phyloP scores from a whole-genome alignment of 2,797 vertebrate species.

The Danio jaintianensis region DNA sequence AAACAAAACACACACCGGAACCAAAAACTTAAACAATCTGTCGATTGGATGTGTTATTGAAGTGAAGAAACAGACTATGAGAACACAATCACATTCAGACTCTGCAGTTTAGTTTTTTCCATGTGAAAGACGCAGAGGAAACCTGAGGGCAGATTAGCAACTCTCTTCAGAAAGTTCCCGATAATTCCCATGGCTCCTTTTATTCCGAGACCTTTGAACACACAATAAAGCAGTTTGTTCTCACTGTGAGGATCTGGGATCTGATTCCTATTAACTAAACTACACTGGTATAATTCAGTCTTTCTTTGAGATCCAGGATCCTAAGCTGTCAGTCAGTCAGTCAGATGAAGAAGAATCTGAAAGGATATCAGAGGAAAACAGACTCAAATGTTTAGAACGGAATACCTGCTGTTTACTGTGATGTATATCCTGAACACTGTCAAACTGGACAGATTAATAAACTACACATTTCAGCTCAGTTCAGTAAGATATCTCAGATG shows the following conservation, averaged over 20 bases:
- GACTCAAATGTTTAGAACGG: slow-evolving; percentile 15
- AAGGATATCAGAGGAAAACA: not conserved
- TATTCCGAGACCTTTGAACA: slow-evolving; percentile 38
- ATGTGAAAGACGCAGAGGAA: slow-evolving; percentile 8
- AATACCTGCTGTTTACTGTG: slow-evolving; percentile 3
- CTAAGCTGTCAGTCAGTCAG: not conserved
- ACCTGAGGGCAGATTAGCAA: slow-evolving; percentile 41
- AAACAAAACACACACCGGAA: slow-evolving; percentile 23
- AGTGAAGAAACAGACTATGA: not conserved
- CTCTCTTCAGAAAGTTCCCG: slow-evolving; percentile 25
- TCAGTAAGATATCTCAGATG: no score
- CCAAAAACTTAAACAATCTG: slow-evolving; percentile 16
- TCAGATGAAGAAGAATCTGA: no score
- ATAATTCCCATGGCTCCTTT: slow-evolving; percentile 34
- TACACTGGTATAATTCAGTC: slow-evolving; percentile 13
- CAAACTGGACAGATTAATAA: no score
- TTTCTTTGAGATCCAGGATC: slow-evolving; percentile 5
- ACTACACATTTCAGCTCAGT: no score
- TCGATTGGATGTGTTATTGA: slow-evolving; percentile 12
- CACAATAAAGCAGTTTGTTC: slow-evolving; percentile 39
- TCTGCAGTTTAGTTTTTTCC: slow-evolving; percentile 11
- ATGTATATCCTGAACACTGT: not conserved
- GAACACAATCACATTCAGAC: slow-evolving; percentile 12
- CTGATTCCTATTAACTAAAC: slow-evolving; percentile 22
- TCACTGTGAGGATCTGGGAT: slow-evolving; percentile 20